Evolutionary conservation across 2,888 invertebrate species (phyloP), one percentile per base, ranked within the genome.

Genomic region (Andrena camellia): DNA sequence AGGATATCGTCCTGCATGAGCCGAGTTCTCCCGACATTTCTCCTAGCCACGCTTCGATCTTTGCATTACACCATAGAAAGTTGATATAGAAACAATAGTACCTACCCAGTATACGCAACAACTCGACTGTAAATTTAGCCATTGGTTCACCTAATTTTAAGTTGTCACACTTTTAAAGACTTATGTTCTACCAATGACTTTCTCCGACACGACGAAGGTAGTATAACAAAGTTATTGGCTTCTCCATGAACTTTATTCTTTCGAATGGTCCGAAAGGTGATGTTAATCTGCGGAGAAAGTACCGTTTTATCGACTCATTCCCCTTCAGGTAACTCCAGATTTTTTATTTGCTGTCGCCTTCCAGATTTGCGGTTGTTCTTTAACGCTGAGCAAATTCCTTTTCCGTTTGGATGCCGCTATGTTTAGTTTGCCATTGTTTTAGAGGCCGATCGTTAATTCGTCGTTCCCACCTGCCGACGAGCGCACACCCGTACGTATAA

Each of bases 401-500:
- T 95, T 96, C 96, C 95, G 95, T 95, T 89, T 92, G 90, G 88
- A 88, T 91, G 90, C 87, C 80, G 90, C 91, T 91, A 90, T 90
- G 88, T 92, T 92, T 92, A 91, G 92, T 92, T 90, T 92, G 91
- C 90, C 90, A 88, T 88, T 93, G 93, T 94, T 94, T 92, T 94
- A 94, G 94, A 93, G 84, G 92, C 90, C 88, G 91, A 79, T 82
- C 80, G 81, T 88, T 82, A 85, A 86, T 84, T 76, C 86, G 76
- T 86, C 90, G 87, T 70, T 94, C 95, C 95, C 95, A 95, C 88
- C 90, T 50, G 95, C 95, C 95, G 94, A 95, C 95, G 97, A 96
- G 94, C 95, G 94, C 92, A 95, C 96, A 90, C 96, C 96, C 95
- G 97, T 97, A 97, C 96, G 97, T 96, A 96, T 96, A 81, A 64